A percentile compares a stretch with the other conserved stretches of the same genome.
phyloP scores from a whole-genome alignment of 2,113 vertebrate species.

The Chaetodon trifascialis region DNA sequence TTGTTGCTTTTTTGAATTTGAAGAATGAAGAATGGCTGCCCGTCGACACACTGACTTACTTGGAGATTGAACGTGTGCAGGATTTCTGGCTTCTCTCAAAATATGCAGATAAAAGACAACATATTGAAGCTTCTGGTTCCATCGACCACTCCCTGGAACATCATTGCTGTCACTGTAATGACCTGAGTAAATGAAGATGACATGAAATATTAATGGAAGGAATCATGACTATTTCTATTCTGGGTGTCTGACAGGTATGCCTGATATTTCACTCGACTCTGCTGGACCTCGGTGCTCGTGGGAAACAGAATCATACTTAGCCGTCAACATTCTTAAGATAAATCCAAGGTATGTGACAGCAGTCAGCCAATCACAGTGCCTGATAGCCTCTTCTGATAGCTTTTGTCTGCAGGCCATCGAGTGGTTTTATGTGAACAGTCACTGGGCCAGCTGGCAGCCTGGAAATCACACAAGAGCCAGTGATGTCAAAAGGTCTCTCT shows the following conservation, averaged over 20 bases:
- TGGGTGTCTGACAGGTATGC: conserved; percentile 6
- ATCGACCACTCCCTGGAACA: background rate
- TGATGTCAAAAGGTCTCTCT: background rate
- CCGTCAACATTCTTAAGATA: conserved; percentile 28
- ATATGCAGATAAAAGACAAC: too few relatives aligned
- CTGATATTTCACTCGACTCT: conserved; percentile 1
- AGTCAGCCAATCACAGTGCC: conserved; percentile 9
- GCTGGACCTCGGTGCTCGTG: background rate
- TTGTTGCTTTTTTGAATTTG: too few relatives aligned
- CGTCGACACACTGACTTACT: too few relatives aligned
- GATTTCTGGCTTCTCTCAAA: too few relatives aligned
- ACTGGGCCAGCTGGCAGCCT: conserved; percentile 18
- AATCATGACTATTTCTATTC: conserved; percentile 13
- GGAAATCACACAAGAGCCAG: background rate
- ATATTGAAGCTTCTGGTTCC: too few relatives aligned
- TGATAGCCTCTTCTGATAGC: conserved; percentile 19
- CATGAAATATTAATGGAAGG: background rate
- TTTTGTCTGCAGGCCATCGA: background rate
- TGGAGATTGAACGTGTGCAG: too few relatives aligned
- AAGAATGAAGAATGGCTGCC: too few relatives aligned
- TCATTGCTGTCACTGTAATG: background rate
- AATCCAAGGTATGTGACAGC: conserved; percentile 10
- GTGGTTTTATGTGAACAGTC: background rate
- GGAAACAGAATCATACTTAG: conserved; percentile 11
- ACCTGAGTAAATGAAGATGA: background rate